Base-by-base conservation (phyloP, 2,113 vertebrate genomes). In the Panurus biarmicus region DNA sequence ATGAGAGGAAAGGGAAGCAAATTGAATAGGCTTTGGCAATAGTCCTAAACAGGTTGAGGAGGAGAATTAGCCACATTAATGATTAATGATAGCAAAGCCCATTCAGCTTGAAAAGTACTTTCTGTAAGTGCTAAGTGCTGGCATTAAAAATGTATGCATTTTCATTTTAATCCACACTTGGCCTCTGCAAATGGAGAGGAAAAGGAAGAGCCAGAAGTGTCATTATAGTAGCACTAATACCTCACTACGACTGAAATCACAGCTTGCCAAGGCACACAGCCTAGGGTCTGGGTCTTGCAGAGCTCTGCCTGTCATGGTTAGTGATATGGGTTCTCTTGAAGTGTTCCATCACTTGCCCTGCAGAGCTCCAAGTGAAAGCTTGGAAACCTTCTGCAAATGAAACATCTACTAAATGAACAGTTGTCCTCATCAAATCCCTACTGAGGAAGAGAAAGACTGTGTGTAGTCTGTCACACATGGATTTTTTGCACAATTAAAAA, bases 121-220 rank as follows among this genome's bases (percentile, higher is more conserved):
- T 86, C 64, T 92, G 0, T 95, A 79, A 94, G 67, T 48, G 60
- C 89, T 94, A 93, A 95, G 83, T 89, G 81, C 85, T 87, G 56
- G 31, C 93, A 96, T 97, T 93, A 97, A 95, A 96, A 92, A 94
- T 96, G 83, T 75, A 95, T 93, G 84, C 28, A 7, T 73, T 91
- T 87, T 92, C 21, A 9, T 87, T 91, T 94, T 72, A 88, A 84
- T 88, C 82, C 47, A 50, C 11, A 10, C 42, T 69, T 79, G 36
- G 35, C 3, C 0, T 90, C 77, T 81, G 57, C 76, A 95, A 76
- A 83, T 77, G 80, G 36, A 81, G 72, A 44, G 42, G 29, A 87
- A 78, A 65, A 47, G 18, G 47, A 80, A 87, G 82, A 85, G 80
- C 67, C 69, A 67, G 23, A 17, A 72, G 56, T 80, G 65, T 65